Evolutionary conservation across 2,888 invertebrate species (phyloP), one percentile per base, ranked within the genome.

Genomic region (Drosophila melanosoma): DNA sequence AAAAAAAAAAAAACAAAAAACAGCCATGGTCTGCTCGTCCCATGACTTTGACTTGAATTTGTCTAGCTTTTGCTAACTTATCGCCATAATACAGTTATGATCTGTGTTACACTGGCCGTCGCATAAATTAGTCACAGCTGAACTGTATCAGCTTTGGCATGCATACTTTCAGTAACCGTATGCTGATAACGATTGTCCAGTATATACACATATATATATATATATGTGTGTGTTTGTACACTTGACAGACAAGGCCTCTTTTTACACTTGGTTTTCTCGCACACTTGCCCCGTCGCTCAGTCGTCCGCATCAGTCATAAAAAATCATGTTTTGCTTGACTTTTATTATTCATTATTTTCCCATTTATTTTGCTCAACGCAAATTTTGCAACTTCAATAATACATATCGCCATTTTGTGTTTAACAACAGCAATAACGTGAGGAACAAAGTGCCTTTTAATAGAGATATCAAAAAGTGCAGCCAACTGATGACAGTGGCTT

Each of bases 291-390:
- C 33, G 60, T 26, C 51, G 58, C 65, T 75, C 45, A 23, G 15
- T 45, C 45, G 23, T 45, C 45, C 72, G 79, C 60, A 72, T 76
- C 81, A 76, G 75, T 73, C 81, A 82, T 91, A 87, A 91, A 91
- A 90, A 90, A 79, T 89, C 91, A 85, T 91, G 91, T 91, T 79
- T 82, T 82, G 88, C 81, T 83, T 91, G 91, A 92, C 92, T 91
- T 92, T 92, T 91, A 92, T 91, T 92, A 91, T 92, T 92, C 91
- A 91, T 91, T 91, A 91, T 91, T 88, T 90, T 89, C 90, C 78
- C 91, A 91, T 91, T 89, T 89, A 90, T 88, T 90, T 74, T 29
- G 63, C 56, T 33, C 20, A 58, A 57, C 48, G 67, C 76, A 71
- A 67, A 76, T 71, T 71, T 71, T 57, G 26, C 79, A 79, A 72